Evolutionary conservation across 2,888 invertebrate species (phyloP).

Genomic region (Acholoe squamosa): DNA sequence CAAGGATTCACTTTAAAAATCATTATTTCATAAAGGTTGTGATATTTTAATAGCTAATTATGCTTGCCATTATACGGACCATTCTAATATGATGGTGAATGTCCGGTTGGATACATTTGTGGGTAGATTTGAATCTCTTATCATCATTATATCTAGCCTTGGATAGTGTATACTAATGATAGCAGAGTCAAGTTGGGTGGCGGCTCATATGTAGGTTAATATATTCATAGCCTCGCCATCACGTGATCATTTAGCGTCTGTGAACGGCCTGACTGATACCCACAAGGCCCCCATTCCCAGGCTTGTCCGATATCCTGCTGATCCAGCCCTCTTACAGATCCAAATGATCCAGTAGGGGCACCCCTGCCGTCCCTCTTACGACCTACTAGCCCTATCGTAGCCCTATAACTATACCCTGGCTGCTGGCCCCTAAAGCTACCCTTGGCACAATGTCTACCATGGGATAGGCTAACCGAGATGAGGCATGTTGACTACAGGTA

Average conservation of each 20-base stretch:
- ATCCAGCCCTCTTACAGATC: neutral
- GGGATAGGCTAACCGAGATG: neutral
- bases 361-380: neutral
- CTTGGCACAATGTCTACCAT: neutral
- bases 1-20: too few relatives aligned
- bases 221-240: neutral
- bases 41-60: neutral
- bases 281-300: neutral
- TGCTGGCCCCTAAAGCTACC: neutral
- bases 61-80: neutral
- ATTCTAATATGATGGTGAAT: neutral
- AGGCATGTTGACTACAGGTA: neutral
- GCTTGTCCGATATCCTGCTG: neutral
- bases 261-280: neutral
- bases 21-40: too few relatives aligned
- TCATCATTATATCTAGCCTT: neutral
- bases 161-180: neutral
- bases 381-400: too few relatives aligned
- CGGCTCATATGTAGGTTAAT: neutral
- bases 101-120: neutral
- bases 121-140: neutral
- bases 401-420: too few relatives aligned
- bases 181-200: neutral
- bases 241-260: constrained; percentile 8
- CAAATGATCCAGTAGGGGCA: neutral